These are phyloP conservation scores for Vanessa atalanta DNA, from an alignment of 1,140 invertebrate species.

Conservation along the genomic window DNA sequence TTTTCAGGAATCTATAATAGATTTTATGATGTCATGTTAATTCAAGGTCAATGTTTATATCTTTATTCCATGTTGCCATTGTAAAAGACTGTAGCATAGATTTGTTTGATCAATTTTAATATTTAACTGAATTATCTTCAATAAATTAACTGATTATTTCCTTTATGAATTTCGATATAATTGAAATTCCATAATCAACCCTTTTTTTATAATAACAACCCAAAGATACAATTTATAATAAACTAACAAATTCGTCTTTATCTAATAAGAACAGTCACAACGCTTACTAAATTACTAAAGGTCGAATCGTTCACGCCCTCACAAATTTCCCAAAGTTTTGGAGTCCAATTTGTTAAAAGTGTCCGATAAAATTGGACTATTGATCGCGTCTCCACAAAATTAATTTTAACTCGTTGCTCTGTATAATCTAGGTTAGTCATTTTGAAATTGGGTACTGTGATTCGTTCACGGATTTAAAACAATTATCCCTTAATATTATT, in stretches of 20 bases:
- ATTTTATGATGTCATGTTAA: too few relatives aligned
- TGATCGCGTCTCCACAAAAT: slow-evolving; percentile 25
- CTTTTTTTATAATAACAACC: not conserved
- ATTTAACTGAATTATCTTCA: too few relatives aligned
- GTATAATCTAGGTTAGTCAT: slow-evolving; percentile 3
- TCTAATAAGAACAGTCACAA: slow-evolving; percentile 1
- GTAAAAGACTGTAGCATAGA: too few relatives aligned
- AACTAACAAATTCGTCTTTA: slow-evolving; percentile 2
- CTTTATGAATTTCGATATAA: too few relatives aligned
- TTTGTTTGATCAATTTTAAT: too few relatives aligned
- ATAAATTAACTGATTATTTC: too few relatives aligned
- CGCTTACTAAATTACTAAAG: slow-evolving; percentile 5
- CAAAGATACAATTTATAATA: slow-evolving; percentile 1
- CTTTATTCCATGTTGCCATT: too few relatives aligned
- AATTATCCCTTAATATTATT: not conserved
- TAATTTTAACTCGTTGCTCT: slow-evolving; percentile 21
- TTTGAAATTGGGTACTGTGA: slow-evolving; percentile 6
- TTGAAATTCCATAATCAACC: not conserved
- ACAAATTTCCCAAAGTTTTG: slow-evolving; percentile 19
- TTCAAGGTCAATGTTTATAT: too few relatives aligned
- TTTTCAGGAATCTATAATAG: too few relatives aligned
- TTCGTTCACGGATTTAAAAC: not conserved
- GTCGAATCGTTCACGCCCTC: slow-evolving; percentile 9
- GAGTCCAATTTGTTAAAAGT: slow-evolving; percentile 22
- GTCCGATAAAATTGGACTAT: slow-evolving; percentile 27